Percentiles rank a stretch among this genome's conserved stretches.
Conservation (phyloP, 2,888 invertebrate genomes). For the Mesodorylaimus sp. region DNA sequence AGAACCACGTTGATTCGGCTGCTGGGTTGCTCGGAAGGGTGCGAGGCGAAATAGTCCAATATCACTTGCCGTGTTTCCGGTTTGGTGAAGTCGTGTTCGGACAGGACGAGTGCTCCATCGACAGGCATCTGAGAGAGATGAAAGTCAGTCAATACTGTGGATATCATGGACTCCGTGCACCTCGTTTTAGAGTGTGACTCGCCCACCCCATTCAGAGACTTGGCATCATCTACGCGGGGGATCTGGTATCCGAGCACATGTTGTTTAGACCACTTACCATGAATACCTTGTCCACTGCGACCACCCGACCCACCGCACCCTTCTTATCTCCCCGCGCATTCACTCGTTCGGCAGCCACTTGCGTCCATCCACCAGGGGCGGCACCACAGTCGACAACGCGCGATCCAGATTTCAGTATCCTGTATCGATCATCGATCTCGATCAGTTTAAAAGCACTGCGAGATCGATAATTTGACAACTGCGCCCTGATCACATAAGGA, state of each 20-base stretch:
- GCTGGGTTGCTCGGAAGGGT: too few species aligned
- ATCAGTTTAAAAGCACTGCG: constrained; percentile 27
- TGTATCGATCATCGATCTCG: constrained; percentile 21
- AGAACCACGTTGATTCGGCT: constrained; percentile 21
- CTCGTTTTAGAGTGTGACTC: too few species aligned
- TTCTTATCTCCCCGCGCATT: background rate
- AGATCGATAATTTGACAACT: constrained; percentile 22
- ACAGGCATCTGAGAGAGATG: constrained; percentile 1
- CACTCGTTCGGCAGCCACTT: constrained; percentile 19
- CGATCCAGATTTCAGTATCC: constrained; percentile 9
- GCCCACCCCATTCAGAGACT: too few species aligned
- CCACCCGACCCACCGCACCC: background rate
- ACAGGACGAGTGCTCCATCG: constrained; percentile 1
- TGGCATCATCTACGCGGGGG: too few species aligned
- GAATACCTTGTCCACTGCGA: constrained; percentile 7
- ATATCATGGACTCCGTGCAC: too few species aligned
- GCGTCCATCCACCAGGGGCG: constrained; percentile 28
- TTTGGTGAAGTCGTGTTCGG: background rate
- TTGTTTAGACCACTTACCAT: too few species aligned
- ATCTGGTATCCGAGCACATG: too few species aligned
- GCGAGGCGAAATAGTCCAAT: background rate
- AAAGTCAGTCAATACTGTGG: too few species aligned
- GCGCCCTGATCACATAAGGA: constrained; percentile 17
- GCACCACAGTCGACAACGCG: constrained; percentile 21
- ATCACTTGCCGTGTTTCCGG: background rate